Conservation (phyloP, 1,140 invertebrate genomes). For the Drosophila serrata region DNA sequence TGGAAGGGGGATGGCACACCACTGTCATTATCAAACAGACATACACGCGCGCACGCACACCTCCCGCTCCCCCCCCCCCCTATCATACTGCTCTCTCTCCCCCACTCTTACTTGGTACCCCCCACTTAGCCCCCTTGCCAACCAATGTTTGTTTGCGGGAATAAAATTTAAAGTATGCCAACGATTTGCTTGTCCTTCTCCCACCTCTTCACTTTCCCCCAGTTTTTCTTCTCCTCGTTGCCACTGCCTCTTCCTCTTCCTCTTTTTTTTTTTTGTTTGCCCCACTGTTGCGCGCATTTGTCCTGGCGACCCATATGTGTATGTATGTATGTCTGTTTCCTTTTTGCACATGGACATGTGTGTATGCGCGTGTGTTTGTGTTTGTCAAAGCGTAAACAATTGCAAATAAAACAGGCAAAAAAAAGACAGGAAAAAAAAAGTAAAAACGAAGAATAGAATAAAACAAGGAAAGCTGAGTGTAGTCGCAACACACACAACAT, state of each 20-base stretch:
- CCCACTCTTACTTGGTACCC: not conserved
- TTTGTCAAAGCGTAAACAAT: conserved; percentile 81
- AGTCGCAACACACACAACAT: conserved; percentile 41
- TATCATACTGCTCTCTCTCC: not conserved
- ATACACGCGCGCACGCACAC: conserved; percentile 18
- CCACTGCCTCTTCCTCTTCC: conserved; percentile 3
- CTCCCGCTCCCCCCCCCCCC: not conserved
- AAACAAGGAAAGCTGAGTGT: conserved; percentile 28
- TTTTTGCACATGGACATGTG: conserved; percentile 15
- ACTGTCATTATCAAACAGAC: conserved; percentile 52
- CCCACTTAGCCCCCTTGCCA: not conserved
- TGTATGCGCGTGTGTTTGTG: conserved; percentile 15
- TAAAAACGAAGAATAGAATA: conserved; percentile 21
- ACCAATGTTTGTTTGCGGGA: conserved; percentile 63
- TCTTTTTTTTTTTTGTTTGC: conserved; percentile 49
- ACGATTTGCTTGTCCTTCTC: conserved; percentile 60
- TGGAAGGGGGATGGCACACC: conserved; percentile 49
- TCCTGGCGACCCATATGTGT: conserved; percentile 61
- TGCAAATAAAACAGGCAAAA: conserved; percentile 68
- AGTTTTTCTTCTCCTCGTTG: not conserved
- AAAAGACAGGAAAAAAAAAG: conserved; percentile 15
- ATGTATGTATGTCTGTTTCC: conserved; percentile 14
- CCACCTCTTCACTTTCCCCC: conserved; percentile 9
- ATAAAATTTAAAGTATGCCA: conserved; percentile 83
- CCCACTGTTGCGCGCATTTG: conserved; percentile 70